phyloP scores from a whole-genome alignment of 2,888 invertebrate species.

The Nomada fabriciana region DNA sequence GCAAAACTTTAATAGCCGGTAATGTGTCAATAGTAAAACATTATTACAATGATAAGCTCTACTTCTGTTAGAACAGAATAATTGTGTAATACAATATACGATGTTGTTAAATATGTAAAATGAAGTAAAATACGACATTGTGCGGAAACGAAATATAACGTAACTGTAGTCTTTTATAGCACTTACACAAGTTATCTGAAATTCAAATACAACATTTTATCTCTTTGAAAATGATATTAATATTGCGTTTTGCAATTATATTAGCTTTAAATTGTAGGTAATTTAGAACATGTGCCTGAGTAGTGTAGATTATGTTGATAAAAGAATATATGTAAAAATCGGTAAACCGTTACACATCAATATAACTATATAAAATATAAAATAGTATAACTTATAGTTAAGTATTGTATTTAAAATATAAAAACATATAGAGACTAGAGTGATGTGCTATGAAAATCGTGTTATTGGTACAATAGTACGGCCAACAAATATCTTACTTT shows the following conservation, averaged over 20 bases:
- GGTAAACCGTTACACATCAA: neutral
- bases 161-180: conserved; percentile 28
- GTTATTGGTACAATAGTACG: conserved; percentile 60
- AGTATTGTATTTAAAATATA: conserved; percentile 56
- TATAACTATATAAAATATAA: conserved; percentile 22
- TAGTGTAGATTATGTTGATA: conserved; percentile 5
- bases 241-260: conserved; percentile 29
- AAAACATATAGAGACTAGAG: conserved; percentile 73
- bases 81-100: conserved; percentile 30
- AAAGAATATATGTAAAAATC: conserved; percentile 5
- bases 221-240: conserved; percentile 1
- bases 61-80: conserved; percentile 26
- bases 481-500: conserved; percentile 45
- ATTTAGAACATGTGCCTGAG: neutral
- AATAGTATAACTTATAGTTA: conserved; percentile 28
- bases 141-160: conserved; percentile 16
- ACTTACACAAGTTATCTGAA: conserved; percentile 20
- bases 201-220: conserved; percentile 20
- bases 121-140: conserved; percentile 12
- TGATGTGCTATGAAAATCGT: conserved; percentile 62
- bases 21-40: conserved; percentile 47
- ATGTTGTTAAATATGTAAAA: conserved; percentile 24
- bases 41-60: conserved; percentile 44
- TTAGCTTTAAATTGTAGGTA: neutral
- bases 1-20: too few species aligned